phyloP scores from a whole-genome alignment of 2,888 invertebrate genomes.

The Nipponacmea schrenckii region DNA sequence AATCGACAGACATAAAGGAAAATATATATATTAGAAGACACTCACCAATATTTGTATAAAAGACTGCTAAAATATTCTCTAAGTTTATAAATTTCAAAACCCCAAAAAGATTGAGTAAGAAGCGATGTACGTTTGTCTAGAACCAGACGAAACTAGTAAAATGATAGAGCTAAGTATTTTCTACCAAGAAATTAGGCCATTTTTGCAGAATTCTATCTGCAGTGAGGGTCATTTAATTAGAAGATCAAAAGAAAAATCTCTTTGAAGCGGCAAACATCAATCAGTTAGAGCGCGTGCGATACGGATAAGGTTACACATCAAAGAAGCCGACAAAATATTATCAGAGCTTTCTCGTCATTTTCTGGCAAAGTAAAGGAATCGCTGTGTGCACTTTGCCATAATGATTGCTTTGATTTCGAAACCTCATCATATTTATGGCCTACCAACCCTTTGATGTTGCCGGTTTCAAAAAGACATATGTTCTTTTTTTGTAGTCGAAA shows the following conservation, averaged over 20 bases:
- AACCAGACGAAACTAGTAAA: background rate
- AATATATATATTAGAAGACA: too few species aligned
- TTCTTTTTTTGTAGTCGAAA: slow-evolving; percentile 3
- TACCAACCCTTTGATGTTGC: slow-evolving; percentile 25
- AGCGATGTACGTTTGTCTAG: too few species aligned
- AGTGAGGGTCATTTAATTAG: slow-evolving; percentile 39
- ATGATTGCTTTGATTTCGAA: slow-evolving; percentile 23
- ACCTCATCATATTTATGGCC: slow-evolving; percentile 29
- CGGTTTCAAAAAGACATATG: slow-evolving; percentile 23
- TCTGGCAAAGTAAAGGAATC: slow-evolving; percentile 16
- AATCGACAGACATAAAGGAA: too few species aligned
- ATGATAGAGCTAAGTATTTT: slow-evolving; percentile 17
- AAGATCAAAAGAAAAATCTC: slow-evolving; percentile 43
- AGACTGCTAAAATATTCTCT: too few species aligned
- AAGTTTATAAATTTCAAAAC: too few species aligned
- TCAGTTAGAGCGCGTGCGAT: slow-evolving; percentile 15
- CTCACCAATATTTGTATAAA: too few species aligned
- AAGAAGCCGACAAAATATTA: slow-evolving; percentile 25
- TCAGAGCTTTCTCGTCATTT: slow-evolving; percentile 14
- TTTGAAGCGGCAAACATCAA: slow-evolving; percentile 29
- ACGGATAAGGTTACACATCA: slow-evolving; percentile 31
- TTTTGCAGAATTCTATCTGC: slow-evolving; percentile 31
- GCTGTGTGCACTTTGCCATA: slow-evolving; percentile 16
- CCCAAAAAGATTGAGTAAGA: too few species aligned
- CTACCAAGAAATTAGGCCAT: slow-evolving; percentile 25